Evolutionary conservation across 2,888 invertebrate genomes (phyloP).

Genomic region (Melanophora roralis): DNA sequence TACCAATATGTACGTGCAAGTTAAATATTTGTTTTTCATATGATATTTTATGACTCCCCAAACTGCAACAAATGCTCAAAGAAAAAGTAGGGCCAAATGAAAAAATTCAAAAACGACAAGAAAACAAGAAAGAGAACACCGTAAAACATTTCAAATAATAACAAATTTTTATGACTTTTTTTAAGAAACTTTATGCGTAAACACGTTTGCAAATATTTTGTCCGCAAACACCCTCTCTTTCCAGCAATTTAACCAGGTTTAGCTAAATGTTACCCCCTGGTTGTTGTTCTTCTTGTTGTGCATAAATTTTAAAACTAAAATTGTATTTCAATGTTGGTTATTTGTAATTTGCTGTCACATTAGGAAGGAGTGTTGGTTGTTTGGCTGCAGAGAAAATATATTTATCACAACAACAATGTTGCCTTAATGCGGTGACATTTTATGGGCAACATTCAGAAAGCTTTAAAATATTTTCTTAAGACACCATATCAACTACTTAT

Average conservation of each 20-base stretch:
- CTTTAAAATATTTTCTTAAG: not conserved
- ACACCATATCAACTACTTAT: conserved; percentile 8
- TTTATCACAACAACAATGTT: conserved; percentile 19
- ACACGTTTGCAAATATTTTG: conserved; percentile 57
- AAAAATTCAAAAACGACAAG: not conserved
- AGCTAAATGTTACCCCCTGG: not conserved
- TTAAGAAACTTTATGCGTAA: conserved; percentile 63
- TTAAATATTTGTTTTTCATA: conserved; percentile 29
- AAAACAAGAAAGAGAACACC: not conserved
- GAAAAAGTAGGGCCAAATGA: not conserved
- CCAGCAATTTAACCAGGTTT: not conserved
- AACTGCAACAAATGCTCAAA: conserved; percentile 28
- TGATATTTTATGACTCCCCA: conserved; percentile 49
- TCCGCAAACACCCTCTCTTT: not conserved
- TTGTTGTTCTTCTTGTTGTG: conserved; percentile 2
- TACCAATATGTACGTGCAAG: not conserved
- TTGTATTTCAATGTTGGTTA: conserved; percentile 40
- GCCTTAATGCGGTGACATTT: conserved; percentile 29
- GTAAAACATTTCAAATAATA: conserved; percentile 11
- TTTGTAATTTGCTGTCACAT: not conserved
- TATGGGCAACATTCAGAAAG: conserved; percentile 17
- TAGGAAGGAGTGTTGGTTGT: not conserved
- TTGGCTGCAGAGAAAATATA: not conserved
- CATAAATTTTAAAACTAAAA: conserved; percentile 48
- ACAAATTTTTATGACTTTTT: conserved; percentile 61